Evolutionary conservation across 2,797 vertebrate genomes (phyloP).

Genomic region (Diplodus sargus): DNA sequence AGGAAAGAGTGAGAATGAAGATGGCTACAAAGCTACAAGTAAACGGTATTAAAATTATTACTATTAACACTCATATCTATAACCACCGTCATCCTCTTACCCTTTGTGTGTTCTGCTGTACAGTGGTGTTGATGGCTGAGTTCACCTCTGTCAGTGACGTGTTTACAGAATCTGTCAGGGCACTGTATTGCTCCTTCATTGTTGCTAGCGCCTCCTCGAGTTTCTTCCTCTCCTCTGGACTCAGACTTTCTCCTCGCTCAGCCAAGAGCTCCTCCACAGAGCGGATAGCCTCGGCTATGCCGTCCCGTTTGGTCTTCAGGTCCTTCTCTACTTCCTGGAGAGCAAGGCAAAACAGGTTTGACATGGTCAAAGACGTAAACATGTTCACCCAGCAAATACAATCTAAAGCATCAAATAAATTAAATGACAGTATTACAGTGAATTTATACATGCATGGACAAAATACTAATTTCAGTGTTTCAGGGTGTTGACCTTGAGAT

Average conservation of each 20-base stretch:
- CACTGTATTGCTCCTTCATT: constrained; percentile 90
- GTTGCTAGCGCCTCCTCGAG: constrained; percentile 84
- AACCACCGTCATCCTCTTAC: constrained; percentile 70
- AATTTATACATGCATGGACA: too few species aligned
- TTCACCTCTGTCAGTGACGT: constrained; percentile 88
- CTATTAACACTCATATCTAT: neutral
- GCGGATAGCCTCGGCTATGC: constrained; percentile 87
- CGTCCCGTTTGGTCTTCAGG: constrained; percentile 86
- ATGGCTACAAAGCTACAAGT: neutral
- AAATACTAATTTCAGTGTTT: neutral
- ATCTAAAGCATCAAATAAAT: neutral
- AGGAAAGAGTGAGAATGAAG: too few species aligned
- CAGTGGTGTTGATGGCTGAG: constrained; percentile 87
- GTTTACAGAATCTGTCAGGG: constrained; percentile 85
- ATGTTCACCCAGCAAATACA: neutral
- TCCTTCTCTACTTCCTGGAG: constrained; percentile 90
- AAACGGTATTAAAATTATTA: neutral
- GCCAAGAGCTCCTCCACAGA: constrained; percentile 92
- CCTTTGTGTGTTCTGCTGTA: constrained; percentile 95
- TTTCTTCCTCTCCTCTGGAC: constrained; percentile 82
- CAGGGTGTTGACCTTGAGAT: neutral
- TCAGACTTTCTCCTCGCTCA: constrained; percentile 81
- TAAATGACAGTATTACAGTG: neutral
- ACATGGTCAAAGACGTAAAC: neutral
- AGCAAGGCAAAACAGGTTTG: neutral